Evolutionary conservation across 2,888 invertebrate species (phyloP).

Genomic region (Sylvicola fuscatus): DNA sequence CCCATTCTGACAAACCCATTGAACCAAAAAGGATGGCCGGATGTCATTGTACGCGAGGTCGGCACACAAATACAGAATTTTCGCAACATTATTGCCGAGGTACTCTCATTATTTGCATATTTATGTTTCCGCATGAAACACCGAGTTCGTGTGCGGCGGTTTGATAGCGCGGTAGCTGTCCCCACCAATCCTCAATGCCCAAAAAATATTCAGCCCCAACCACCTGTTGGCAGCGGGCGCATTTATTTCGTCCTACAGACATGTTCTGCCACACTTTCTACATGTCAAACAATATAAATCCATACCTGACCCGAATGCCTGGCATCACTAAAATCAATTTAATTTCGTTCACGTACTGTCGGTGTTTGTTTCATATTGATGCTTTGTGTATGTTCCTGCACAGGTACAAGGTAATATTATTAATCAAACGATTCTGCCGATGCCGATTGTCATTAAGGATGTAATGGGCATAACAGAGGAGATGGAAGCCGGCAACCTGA

Average conservation of each 20-base stretch:
- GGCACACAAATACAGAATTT: constrained; percentile 45
- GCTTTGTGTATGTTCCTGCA: constrained; percentile 34
- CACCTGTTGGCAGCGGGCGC: too few relatives aligned
- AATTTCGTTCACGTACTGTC: neutral
- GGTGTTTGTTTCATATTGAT: neutral
- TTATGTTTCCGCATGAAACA: neutral
- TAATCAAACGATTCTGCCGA: constrained; percentile 68
- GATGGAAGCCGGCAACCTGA: constrained; percentile 24
- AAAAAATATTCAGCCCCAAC: too few relatives aligned
- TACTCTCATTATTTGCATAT: constrained; percentile 17
- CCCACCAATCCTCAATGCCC: too few relatives aligned
- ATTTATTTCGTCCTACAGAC: too few relatives aligned
- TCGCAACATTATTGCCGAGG: constrained; percentile 48
- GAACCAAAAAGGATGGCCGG: constrained; percentile 55
- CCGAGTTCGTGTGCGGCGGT: too few relatives aligned
- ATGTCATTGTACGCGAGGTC: constrained; percentile 48
- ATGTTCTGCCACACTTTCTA: too few relatives aligned
- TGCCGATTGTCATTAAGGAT: constrained; percentile 57
- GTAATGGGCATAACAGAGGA: constrained; percentile 37
- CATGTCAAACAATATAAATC: too few relatives aligned
- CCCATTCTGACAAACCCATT: constrained; percentile 48
- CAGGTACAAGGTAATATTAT: constrained; percentile 63
- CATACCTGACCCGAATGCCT: too few relatives aligned
- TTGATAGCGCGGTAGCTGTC: too few relatives aligned
- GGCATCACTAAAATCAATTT: neutral